phyloP scores from a whole-genome alignment of 2,888 invertebrate species.

The Chloroclysta siterata region DNA sequence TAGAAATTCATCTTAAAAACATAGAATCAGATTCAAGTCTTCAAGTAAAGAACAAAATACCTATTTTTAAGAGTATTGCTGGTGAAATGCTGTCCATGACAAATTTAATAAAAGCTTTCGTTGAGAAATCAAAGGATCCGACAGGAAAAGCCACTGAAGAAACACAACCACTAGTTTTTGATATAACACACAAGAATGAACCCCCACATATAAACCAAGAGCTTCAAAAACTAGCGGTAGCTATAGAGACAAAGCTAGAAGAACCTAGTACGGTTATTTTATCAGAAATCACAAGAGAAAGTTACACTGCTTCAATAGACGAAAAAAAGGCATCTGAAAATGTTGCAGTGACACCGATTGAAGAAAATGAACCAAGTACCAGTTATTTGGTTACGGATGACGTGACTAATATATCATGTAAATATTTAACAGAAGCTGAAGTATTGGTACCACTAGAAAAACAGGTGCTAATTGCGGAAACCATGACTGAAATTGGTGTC shows the following conservation, averaged over 20 bases:
- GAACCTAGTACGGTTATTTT: not conserved
- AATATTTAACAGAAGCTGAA: conserved; percentile 1
- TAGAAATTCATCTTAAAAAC: conserved; percentile 48
- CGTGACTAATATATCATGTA: not conserved
- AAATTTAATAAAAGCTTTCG: conserved; percentile 40
- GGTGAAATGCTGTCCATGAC: conserved; percentile 48
- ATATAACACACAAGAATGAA: not conserved
- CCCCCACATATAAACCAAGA: not conserved
- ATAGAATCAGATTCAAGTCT: conserved; percentile 62
- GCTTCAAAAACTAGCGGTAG: not conserved
- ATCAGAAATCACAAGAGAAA: not conserved
- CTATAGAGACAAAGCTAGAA: not conserved
- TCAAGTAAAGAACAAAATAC: conserved; percentile 77
- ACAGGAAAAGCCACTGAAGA: not conserved
- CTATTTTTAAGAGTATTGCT: conserved; percentile 67
- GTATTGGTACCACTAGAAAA: conserved; percentile 1
- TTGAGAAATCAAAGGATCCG: conserved; percentile 19
- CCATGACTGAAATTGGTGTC: not conserved
- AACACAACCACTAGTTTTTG: not conserved
- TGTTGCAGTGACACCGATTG: not conserved
- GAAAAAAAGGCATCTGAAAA: not conserved
- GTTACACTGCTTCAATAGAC: not conserved
- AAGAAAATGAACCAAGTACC: not conserved
- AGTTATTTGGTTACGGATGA: not conserved
- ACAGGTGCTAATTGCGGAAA: conserved; percentile 2